A percentile compares a stretch with the other conserved stretches of the same genome.
phyloP scores from a whole-genome alignment of 2,113 vertebrate genomes.

The Andinoacara biseriatus region DNA sequence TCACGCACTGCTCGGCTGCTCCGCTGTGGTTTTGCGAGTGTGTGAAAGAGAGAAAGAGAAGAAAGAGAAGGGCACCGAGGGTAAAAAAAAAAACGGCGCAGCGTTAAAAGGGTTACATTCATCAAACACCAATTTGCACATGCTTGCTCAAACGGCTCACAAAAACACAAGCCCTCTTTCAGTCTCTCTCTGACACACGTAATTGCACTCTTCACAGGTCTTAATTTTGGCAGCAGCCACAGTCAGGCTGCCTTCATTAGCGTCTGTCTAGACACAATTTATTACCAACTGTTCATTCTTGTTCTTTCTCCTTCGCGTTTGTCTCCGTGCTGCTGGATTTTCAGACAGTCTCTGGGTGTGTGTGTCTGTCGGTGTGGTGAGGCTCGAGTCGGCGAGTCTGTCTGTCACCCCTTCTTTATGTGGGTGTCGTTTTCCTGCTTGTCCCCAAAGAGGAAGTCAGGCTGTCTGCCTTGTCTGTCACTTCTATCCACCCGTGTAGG shows the following conservation, averaged over 20 bases:
- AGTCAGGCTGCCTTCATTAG: conserved; percentile 63
- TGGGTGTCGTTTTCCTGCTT: conserved; percentile 45
- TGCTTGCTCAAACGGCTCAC: conserved; percentile 32
- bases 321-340: conserved; percentile 24
- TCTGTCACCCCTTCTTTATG: conserved; percentile 53
- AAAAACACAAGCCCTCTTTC: conserved; percentile 17
- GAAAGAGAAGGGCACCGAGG: conserved; percentile 3
- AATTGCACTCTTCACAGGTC: conserved; percentile 52
- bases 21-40: background rate
- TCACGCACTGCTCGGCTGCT: conserved; percentile 41
- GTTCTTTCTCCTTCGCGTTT: conserved; percentile 25
- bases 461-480: conserved; percentile 44
- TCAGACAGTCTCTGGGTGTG: conserved; percentile 34
- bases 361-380: background rate
- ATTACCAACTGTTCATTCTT: conserved; percentile 63
- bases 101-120: conserved; percentile 67
- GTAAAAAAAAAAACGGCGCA: conserved; percentile 9
- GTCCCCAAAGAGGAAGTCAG: conserved; percentile 50
- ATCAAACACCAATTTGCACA: conserved; percentile 50
- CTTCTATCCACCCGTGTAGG: conserved; percentile 38
- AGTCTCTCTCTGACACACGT: background rate
- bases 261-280: conserved; percentile 71
- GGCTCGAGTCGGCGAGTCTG: conserved; percentile 11
- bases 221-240: conserved; percentile 45
- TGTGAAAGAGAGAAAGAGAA: background rate